Evolutionary conservation across 2,113 vertebrate genomes (phyloP).

Genomic region (Cygnus buccinator): DNA sequence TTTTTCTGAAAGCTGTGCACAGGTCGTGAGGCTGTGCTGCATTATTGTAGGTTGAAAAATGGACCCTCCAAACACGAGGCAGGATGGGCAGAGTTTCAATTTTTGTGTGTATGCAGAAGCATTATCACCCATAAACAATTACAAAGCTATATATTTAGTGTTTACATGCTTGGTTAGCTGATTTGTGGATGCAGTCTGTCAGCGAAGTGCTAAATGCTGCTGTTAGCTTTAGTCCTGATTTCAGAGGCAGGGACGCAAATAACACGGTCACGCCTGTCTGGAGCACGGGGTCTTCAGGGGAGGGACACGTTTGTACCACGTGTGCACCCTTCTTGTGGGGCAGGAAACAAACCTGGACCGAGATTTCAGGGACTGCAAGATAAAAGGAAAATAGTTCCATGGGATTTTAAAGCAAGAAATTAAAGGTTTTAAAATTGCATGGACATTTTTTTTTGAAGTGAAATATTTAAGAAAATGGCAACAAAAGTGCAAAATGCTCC

Average conservation of each 20-base stretch:
- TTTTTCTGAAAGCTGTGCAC: neutral
- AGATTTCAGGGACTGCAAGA: neutral
- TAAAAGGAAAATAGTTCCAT: neutral
- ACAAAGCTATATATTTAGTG: neutral
- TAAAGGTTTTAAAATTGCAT: neutral
- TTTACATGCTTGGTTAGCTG: neutral
- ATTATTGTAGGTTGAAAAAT: rapidly evolving
- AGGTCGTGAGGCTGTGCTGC: neutral
- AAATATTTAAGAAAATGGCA: neutral
- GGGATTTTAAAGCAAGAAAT: neutral
- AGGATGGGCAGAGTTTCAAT: neutral
- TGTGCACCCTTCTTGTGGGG: neutral
- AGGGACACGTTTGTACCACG: neutral
- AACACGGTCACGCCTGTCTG: neutral
- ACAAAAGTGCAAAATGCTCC: neutral
- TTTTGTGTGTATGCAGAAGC: neutral
- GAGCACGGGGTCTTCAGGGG: rapidly evolving
- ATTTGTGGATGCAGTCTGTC: neutral
- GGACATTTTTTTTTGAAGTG: neutral
- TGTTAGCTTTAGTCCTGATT: neutral
- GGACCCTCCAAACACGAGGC: neutral
- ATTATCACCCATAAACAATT: neutral
- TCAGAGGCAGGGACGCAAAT: neutral
- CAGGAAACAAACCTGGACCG: neutral
- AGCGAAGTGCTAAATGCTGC: neutral